Conservation (phyloP, 2,797 vertebrate genomes). For the Poecilia gillii region DNA sequence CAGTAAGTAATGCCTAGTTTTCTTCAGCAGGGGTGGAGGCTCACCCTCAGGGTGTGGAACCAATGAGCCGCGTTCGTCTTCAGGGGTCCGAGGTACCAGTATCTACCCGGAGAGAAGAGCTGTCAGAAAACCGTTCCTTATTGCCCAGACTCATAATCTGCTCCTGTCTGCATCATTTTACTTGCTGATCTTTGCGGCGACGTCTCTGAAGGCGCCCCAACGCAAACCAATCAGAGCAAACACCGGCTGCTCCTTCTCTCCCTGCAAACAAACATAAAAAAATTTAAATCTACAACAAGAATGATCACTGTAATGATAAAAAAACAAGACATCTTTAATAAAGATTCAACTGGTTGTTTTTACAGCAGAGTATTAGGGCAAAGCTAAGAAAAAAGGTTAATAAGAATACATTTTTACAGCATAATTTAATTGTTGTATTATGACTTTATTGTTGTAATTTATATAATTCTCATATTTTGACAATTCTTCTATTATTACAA, state of each 20-base stretch:
- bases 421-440: background rate
- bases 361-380: background rate
- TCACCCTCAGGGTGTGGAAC: slow-evolving; percentile 90
- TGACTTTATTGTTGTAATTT: background rate
- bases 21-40: background rate
- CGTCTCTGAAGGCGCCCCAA: slow-evolving; percentile 96
- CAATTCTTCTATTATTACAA: background rate
- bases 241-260: slow-evolving; percentile 93
- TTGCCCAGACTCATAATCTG: background rate
- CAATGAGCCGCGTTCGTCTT: slow-evolving; percentile 94
- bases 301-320: background rate
- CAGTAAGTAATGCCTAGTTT: background rate
- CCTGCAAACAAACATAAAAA: slow-evolving; percentile 71
- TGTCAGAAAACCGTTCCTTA: background rate
- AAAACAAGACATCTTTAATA: background rate
- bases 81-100: slow-evolving; percentile 96
- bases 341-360: background rate
- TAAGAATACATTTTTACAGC: background rate
- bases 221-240: slow-evolving; percentile 91
- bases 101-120: slow-evolving; percentile 75
- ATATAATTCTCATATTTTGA: background rate
- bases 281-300: background rate
- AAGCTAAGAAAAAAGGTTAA: background rate
- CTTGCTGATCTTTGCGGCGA: slow-evolving; percentile 90
- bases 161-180: slow-evolving; percentile 70